Base-by-base conservation (phyloP, 2,888 invertebrate species). In the Dicyrtoma fusca region DNA sequence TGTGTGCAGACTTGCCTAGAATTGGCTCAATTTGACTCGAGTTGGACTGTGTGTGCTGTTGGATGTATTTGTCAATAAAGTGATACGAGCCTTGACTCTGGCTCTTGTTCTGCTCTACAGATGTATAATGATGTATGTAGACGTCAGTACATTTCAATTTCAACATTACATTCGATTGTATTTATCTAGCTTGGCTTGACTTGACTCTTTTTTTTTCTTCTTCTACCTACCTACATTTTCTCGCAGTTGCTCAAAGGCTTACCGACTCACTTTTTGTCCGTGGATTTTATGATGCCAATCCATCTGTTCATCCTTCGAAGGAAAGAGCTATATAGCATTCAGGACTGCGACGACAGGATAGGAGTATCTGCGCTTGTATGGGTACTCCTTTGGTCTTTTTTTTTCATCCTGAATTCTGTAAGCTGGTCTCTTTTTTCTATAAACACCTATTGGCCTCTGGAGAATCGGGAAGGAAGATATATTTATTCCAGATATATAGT, bases 211-310 rank as follows among this genome's bases (percentile, higher is more conserved):
- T 53, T 17, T 17, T 10, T 10, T 10, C 10, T 53, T 17, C 21
- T 10, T 10, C 17, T 17, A 17, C 19, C 53, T 21, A 53, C 19
- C 21, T 53, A 53, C 53, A n/a, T 53, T 53, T 34, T 17, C 19
- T 53, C 53, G 19, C 11, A 1, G 17, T 53, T 49, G 21, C 13
- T 64, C 64, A 64, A 64, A 64, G 64, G 49, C 64, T 51, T 14
- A 64, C 64, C 64, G 64, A 64, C 64, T 14, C n/a, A 34, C 25
- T 34, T 59, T 25, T 59, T 26, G 59, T 34, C 21, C 26, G 21
- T 25, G 49, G 49, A 26, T 47, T 64, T 64, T 47, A 64, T 63
- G 63, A 64, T 21, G 64, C 45, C 64, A 64, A 64, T 64, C 64
- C 64, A 64, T 64, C 62, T 63, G 62, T 42, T 45, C 19, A 34